These are phyloP conservation scores for Aporrectodea caliginosa DNA, from an alignment of 1,140 invertebrate genomes.

Conservation along the genomic window DNA sequence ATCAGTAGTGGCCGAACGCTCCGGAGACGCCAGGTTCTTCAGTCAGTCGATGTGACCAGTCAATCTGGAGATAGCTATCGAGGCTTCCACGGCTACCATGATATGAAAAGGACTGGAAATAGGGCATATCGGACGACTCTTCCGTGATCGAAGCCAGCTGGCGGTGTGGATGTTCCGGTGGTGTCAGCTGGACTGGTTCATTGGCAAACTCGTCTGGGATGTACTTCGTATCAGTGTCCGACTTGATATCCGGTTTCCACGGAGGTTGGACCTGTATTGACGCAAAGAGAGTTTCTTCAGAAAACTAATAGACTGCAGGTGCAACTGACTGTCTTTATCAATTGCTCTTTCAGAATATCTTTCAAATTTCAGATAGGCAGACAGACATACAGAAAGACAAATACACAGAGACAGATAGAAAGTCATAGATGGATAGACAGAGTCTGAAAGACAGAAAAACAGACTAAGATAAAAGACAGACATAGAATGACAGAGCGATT, in stretches of 20 bases:
- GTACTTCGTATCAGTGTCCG: slow-evolving; percentile 51
- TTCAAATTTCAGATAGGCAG: neutral
- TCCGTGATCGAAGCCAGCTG: slow-evolving; percentile 66
- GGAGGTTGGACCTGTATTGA: slow-evolving; percentile 45
- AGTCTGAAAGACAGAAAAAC: no score
- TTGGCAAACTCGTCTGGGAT: slow-evolving; percentile 54
- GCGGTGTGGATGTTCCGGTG: slow-evolving; percentile 37
- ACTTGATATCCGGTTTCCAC: slow-evolving; percentile 52
- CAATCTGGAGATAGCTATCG: slow-evolving; percentile 29
- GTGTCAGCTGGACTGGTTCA: slow-evolving; percentile 47
- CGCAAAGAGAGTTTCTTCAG: neutral
- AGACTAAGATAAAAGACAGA: no score
- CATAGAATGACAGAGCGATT: no score
- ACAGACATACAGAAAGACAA: neutral
- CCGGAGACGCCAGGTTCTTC: neutral
- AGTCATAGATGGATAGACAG: no score
- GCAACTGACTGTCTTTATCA: neutral
- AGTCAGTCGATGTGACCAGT: neutral
- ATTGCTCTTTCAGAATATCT: neutral
- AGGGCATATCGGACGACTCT: slow-evolving; percentile 64
- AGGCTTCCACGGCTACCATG: slow-evolving; percentile 55
- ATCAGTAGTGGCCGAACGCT: neutral
- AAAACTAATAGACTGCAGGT: neutral
- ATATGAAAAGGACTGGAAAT: slow-evolving; percentile 77
- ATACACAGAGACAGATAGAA: neutral